Evolutionary conservation across 2,113 vertebrate genomes (phyloP).

Genomic region (Microcebus lehilahytsara): DNA sequence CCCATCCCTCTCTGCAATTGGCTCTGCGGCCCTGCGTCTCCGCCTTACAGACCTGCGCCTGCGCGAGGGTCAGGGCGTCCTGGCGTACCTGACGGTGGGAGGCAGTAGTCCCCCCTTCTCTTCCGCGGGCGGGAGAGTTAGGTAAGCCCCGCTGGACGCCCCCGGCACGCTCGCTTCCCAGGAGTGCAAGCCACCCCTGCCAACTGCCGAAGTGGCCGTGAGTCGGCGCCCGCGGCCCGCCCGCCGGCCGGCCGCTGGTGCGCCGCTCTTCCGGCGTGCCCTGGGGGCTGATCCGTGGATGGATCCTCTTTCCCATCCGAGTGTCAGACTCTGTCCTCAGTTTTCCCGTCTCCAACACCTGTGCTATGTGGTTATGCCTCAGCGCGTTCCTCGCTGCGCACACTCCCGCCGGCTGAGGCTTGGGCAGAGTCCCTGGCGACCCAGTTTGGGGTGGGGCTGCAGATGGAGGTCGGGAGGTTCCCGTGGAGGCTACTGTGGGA

Average conservation of each 20-base stretch:
- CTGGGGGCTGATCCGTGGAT: too few species aligned
- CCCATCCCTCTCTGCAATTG: conserved; percentile 19
- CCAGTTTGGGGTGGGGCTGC: background rate
- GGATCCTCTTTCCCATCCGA: background rate
- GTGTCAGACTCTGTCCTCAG: too few species aligned
- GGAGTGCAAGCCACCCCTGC: background rate
- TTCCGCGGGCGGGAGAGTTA: conserved; percentile 38
- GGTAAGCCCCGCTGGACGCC: background rate
- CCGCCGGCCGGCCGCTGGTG: background rate
- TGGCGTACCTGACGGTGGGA: conserved; percentile 34
- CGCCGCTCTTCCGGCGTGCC: background rate
- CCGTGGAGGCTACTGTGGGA: background rate
- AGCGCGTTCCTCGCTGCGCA: background rate
- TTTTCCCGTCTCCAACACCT: background rate
- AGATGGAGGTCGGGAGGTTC: too few species aligned
- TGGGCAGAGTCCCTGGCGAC: background rate
- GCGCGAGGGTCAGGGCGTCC: background rate
- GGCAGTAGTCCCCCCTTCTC: accelerated
- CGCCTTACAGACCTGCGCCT: conserved; percentile 27
- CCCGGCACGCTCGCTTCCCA: background rate
- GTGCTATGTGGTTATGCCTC: background rate
- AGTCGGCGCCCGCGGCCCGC: accelerated
- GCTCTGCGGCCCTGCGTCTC: background rate
- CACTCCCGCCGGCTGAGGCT: background rate
- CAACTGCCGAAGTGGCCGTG: too few species aligned